Evolutionary conservation across 2,888 invertebrate genomes (phyloP).

Genomic region (Nycteola revayana): DNA sequence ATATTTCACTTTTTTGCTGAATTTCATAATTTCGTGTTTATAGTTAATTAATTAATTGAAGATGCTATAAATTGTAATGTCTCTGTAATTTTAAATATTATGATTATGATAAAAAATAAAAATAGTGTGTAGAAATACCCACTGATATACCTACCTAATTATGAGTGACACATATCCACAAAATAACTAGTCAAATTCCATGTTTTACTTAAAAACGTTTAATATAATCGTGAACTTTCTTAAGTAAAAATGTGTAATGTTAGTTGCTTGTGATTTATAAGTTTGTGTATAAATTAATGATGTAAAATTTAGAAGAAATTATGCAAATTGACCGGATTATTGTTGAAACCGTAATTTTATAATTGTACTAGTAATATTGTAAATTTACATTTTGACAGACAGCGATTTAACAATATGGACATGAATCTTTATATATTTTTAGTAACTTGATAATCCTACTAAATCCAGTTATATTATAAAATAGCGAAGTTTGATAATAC

Average conservation of each 20-base stretch:
- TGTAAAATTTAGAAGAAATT: conserved; percentile 2
- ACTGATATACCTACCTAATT: conserved; percentile 38
- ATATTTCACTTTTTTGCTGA: conserved; percentile 40
- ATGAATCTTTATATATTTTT: too few relatives aligned
- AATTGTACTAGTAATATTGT: too few relatives aligned
- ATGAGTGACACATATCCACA: conserved; percentile 68
- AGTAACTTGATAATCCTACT: too few relatives aligned
- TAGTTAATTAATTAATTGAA: conserved; percentile 26
- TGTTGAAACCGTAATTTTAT: too few relatives aligned
- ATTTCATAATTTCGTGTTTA: conserved; percentile 35
- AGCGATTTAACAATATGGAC: too few relatives aligned
- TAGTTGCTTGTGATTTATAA: conserved; percentile 36
- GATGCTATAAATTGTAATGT: conserved; percentile 27
- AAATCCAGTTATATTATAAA: too few relatives aligned
- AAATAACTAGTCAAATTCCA: conserved; percentile 49
- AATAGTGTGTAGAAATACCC: conserved; percentile 32
- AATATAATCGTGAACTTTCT: conserved; percentile 17
- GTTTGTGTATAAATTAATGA: conserved; percentile 34
- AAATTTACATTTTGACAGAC: too few relatives aligned
- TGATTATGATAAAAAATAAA: conserved; percentile 32
- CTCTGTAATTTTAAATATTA: conserved; percentile 34
- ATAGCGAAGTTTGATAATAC: too few relatives aligned
- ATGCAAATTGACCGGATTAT: too few relatives aligned
- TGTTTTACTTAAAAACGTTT: conserved; percentile 28
- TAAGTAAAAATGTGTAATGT: conserved; percentile 25